A percentile compares a stretch with the other conserved stretches of the same genome.
Evolutionary conservation across 2,113 vertebrate genomes (phyloP).

Genomic region (Nannobrachium achirus): DNA sequence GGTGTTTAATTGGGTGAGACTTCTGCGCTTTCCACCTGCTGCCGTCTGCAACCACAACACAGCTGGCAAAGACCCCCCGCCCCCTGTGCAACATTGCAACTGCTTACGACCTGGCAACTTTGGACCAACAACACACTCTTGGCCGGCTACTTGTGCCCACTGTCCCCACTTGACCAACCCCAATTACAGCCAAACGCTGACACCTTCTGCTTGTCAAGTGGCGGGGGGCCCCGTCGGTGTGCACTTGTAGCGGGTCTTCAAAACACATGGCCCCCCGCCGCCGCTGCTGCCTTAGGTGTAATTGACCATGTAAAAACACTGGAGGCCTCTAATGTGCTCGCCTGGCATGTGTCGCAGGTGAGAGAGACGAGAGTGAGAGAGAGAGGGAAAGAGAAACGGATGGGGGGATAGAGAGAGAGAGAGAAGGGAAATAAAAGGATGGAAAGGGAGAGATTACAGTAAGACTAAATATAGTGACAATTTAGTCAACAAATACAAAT

Average conservation of each 20-base stretch:
- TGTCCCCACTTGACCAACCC: constrained; percentile 35
- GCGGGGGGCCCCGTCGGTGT: constrained; percentile 18
- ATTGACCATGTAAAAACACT: constrained; percentile 60
- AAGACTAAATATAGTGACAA: too few species aligned
- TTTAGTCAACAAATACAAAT: too few species aligned
- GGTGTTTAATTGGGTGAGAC: constrained; percentile 62
- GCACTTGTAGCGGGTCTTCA: constrained; percentile 36
- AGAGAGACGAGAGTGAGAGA: constrained; percentile 17
- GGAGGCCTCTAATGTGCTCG: constrained; percentile 7
- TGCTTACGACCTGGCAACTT: constrained; percentile 4
- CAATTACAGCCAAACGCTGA: constrained; percentile 47
- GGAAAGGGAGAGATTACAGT: constrained; percentile 9
- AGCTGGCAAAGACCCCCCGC: constrained; percentile 46
- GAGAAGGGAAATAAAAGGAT: constrained; percentile 19
- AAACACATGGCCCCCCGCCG: constrained; percentile 5
- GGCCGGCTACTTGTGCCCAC: constrained; percentile 38
- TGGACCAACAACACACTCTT: not conserved
- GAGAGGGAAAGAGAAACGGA: not conserved
- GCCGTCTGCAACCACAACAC: constrained; percentile 61
- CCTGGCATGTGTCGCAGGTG: constrained; percentile 34
- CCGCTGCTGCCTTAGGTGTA: constrained; percentile 55
- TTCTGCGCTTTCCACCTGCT: constrained; percentile 64
- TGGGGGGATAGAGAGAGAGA: not conserved
- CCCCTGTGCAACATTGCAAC: constrained; percentile 36
- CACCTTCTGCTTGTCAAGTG: constrained; percentile 34